Evolutionary conservation across 2,888 invertebrate genomes (phyloP), one percentile per base, ranked within the genome.

Genomic region (Hypselothyrea guttata): DNA sequence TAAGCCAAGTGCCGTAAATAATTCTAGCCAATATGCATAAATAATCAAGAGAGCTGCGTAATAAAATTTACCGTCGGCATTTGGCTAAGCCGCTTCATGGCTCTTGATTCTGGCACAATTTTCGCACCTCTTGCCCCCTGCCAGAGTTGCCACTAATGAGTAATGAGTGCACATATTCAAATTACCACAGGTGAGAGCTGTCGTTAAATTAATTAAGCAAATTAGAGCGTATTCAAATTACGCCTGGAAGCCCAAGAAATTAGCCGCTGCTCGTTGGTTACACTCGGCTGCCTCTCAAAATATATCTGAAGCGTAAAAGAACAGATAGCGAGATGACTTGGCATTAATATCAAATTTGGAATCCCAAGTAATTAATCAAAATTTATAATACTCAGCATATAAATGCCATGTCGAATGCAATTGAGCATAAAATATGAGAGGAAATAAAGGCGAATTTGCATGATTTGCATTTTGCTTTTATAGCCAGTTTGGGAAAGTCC

Each of bases 401-500:
- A 69, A 62, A 75, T 74, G 73, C 41, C 60, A 58, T 66, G 68
- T 44, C 28, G 64, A 71, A 74, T 68, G 63, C 81, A 84, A 79
- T 83, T 79, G 76, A 60, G 54, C 81, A 58, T 75, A 66, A 78
- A 83, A 85, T 70, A 22, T 22, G 22, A 2, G 22, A 60, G 71
- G 27, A 48, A 31, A 42, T 54, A 42, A 57, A 31, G 44, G 7
- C 8, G 33, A 49, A 45, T 27, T 28, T 44, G 61, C 5, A 64
- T 81, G 74, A 84, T 79, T 79, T 81, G 78, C 84, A 83, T 78
- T 71, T 76, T 68, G 2, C 1, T n/a, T n/a, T 22, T 13, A 0
- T 7, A 38, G 1, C 22, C 49, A 53, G 66, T 40, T 30, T 16
- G 4, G 30, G 0, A 30, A 44, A 40, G 16, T 44, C 31, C 68